A percentile compares a stretch with the other conserved stretches of the same genome.
These are phyloP conservation scores for Chelonus insularis DNA, from an alignment of 1,140 invertebrate species.

Conservation along the genomic window DNA sequence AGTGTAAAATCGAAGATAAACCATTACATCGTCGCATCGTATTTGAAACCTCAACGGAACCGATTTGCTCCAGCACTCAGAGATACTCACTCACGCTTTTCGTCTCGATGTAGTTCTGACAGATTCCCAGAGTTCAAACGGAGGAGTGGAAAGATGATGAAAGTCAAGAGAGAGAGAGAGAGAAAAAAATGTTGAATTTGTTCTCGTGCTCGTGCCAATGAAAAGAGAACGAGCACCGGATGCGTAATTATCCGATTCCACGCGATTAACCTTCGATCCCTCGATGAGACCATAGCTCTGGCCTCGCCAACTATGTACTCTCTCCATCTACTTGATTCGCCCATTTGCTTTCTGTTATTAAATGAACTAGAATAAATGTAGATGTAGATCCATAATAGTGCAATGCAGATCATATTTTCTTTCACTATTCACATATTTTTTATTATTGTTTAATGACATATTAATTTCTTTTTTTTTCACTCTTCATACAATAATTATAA, in stretches of 20 bases:
- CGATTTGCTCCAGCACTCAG: background rate
- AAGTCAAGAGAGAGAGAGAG: background rate
- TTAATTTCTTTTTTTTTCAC: too few species aligned
- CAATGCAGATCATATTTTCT: too few species aligned
- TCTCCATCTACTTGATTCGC: background rate
- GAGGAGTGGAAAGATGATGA: background rate
- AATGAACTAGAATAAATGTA: background rate
- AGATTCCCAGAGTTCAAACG: background rate
- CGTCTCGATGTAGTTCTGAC: conserved; percentile 4
- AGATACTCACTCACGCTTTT: background rate
- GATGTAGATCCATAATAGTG: too few species aligned
- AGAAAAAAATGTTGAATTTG: background rate
- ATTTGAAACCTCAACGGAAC: background rate
- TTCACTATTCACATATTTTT: too few species aligned
- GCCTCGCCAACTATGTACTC: conserved; percentile 11
- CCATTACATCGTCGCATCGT: background rate
- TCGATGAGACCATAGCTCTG: background rate
- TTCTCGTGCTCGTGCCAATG: background rate
- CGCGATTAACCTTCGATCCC: conserved; percentile 16
- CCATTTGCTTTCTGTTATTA: conserved; percentile 7
- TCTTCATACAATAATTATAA: too few species aligned
- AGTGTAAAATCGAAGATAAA: conserved; percentile 21
- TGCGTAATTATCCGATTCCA: conserved; percentile 21
- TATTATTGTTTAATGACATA: too few species aligned
- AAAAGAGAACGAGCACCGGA: conserved; percentile 1